Evolutionary conservation across 2,888 invertebrate species (phyloP), one percentile per base, ranked within the genome.

Genomic region (Scaptomyza flava): DNA sequence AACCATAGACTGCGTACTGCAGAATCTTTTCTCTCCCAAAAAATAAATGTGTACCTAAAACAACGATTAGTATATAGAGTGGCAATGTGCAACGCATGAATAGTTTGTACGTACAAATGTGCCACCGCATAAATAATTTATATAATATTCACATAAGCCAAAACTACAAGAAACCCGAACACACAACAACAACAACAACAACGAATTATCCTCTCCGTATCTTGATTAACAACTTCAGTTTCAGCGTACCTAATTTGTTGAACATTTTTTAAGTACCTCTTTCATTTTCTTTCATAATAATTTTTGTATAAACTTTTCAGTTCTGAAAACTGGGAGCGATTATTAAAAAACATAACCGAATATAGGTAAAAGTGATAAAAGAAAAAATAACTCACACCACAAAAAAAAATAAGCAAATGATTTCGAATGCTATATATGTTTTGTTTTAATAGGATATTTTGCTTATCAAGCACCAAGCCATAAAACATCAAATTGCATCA

Each of bases 281-380:
- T 78, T 77, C 67, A 78, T 76, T 76, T 77, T 70, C 68, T 78
- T 75, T 78, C 83, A 86, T 83, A 79, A 83, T 81, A 84, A 84
- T 87, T 83, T 82, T 85, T 82, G 67, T 80, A 69, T 86, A 89
- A 90, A 89, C 85, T 90, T 91, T 92, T 90, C 92, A 92, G 92
- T 92, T 92, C 92, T 88, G 92, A 92, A 89, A 92, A 92, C 91
- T 92, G 92, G 92, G 92, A 92, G 91, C 92, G 91, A 91, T 92
- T 92, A 91, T 91, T 92, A 91, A 92, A 91, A 90, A 92, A 91
- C 91, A 91, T 92, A 90, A 91, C 91, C 90, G 92, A 92, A 91
- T 91, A 91, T 92, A 92, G 92, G 92, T 92, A 92, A 91, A 90
- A 72, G 69, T 68, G 77, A 53, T 46, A 43, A 70, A 65, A 64